A percentile compares a stretch with the other conserved stretches of the same genome.
phyloP scores from a whole-genome alignment of 2,113 vertebrate species.

The Tragelaphus buxtoni region DNA sequence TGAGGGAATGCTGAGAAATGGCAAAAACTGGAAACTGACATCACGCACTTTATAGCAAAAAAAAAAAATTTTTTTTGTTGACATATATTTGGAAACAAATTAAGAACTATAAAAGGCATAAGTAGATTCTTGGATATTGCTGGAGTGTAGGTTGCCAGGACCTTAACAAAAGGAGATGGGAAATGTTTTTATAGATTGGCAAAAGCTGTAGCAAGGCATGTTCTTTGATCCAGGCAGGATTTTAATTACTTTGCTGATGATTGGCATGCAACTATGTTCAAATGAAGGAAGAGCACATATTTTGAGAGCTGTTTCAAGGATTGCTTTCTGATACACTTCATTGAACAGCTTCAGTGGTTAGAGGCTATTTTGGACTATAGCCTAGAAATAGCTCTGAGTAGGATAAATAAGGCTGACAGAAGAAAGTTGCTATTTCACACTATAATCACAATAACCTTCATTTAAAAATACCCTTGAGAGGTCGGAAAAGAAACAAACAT shows the following conservation, averaged over 20 bases:
- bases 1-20: constrained; percentile 28
- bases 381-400: constrained; percentile 75
- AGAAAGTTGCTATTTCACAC: constrained; percentile 55
- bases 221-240: constrained; percentile 80
- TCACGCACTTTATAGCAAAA: constrained; percentile 49
- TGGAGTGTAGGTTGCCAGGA: not conserved
- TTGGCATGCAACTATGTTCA: constrained; percentile 74
- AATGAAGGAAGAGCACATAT: constrained; percentile 73
- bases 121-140: constrained; percentile 60
- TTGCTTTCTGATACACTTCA: constrained; percentile 75
- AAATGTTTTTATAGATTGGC: constrained; percentile 74
- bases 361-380: constrained; percentile 79
- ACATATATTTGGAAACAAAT: constrained; percentile 69
- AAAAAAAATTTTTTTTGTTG: constrained; percentile 47
- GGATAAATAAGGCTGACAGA: constrained; percentile 75
- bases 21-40: constrained; percentile 45
- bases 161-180: constrained; percentile 51
- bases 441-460: constrained; percentile 65
- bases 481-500: constrained; percentile 46
- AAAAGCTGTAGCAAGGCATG: constrained; percentile 60
- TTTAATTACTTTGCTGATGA: constrained; percentile 83
- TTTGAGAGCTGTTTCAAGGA: constrained; percentile 74
- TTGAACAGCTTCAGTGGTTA: constrained; percentile 77
- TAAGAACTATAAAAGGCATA: constrained; percentile 51
- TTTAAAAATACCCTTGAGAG: constrained; percentile 66